Percentiles rank a stretch among this genome's conserved stretches.
These are phyloP conservation scores for Barypeithes pellucidus DNA, from an alignment of 2,888 invertebrate genomes.

Conservation along the genomic window DNA sequence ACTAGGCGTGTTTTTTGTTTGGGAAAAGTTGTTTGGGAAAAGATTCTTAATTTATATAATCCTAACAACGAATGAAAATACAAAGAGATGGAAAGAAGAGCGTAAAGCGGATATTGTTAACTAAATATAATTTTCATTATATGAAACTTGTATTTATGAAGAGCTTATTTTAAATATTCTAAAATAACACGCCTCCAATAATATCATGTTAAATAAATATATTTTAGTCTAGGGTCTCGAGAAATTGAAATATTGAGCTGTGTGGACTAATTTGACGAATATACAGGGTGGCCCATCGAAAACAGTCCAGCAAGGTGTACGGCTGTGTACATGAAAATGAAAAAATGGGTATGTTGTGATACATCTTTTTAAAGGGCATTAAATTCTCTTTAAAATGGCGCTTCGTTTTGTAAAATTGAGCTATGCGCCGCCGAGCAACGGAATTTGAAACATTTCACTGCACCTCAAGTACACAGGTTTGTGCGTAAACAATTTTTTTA, in stretches of 20 bases:
- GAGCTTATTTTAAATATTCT: slow-evolving; percentile 13
- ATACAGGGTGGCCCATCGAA: too few species aligned
- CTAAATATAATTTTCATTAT: slow-evolving; percentile 1
- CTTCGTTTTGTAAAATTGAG: too few species aligned
- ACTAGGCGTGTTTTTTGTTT: neutral
- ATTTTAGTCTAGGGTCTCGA: neutral
- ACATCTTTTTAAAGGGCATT: too few species aligned
- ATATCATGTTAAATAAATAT: slow-evolving; percentile 16
- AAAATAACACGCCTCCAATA: neutral
- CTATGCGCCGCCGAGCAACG: too few species aligned
- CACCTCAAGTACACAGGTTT: too few species aligned
- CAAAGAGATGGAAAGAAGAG: neutral
- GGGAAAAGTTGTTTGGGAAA: neutral
- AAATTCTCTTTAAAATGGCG: too few species aligned
- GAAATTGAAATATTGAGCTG: too few species aligned
- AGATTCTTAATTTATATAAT: neutral
- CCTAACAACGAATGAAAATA: neutral
- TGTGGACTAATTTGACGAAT: slow-evolving; percentile 8
- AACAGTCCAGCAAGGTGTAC: too few species aligned
- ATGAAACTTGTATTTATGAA: slow-evolving; percentile 18
- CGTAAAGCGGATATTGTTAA: slow-evolving; percentile 4
- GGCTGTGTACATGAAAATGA: too few species aligned
- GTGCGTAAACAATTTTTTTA: too few species aligned
- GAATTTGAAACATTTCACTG: too few species aligned
- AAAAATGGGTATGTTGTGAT: too few species aligned